phyloP scores from a whole-genome alignment of 2,888 invertebrate species.

The Oligia fasciuncula region DNA sequence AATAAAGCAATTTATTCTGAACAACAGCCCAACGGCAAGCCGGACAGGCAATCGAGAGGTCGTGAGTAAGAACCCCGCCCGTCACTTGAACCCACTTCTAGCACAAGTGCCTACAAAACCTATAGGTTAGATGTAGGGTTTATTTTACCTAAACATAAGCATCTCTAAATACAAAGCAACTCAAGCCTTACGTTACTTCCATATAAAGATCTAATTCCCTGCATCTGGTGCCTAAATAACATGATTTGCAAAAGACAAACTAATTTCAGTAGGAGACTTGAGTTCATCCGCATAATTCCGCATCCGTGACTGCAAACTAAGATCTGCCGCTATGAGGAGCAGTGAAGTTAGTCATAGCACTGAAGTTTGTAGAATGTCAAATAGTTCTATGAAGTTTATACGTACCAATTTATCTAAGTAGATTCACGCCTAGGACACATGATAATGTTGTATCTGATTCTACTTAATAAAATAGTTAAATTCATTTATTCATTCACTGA shows the following conservation, averaged over 20 bases:
- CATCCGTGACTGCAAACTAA: conserved; percentile 15
- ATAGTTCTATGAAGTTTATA: conserved; percentile 29
- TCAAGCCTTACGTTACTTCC: background rate
- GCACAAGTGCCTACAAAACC: no score
- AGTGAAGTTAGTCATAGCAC: conserved; percentile 18
- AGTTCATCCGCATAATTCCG: conserved; percentile 41
- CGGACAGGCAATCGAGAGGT: background rate
- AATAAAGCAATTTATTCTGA: background rate
- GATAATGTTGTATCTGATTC: background rate
- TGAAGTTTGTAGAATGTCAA: conserved; percentile 25
- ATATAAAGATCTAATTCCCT: background rate
- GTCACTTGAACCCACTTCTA: background rate
- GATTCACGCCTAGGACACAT: background rate
- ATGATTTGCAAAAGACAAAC: conserved; percentile 26
- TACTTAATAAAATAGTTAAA: background rate
- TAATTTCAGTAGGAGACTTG: conserved; percentile 6
- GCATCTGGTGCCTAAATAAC: background rate
- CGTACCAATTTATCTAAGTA: background rate
- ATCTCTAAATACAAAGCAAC: background rate
- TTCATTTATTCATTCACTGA: background rate
- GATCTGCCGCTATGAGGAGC: conserved; percentile 14
- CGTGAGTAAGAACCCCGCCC: no score
- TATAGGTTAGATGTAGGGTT: background rate
- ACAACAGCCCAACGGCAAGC: background rate
- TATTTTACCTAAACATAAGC: background rate